Base-by-base conservation (phyloP, 2,113 vertebrate species). In the Chaenocephalus aceratus region DNA sequence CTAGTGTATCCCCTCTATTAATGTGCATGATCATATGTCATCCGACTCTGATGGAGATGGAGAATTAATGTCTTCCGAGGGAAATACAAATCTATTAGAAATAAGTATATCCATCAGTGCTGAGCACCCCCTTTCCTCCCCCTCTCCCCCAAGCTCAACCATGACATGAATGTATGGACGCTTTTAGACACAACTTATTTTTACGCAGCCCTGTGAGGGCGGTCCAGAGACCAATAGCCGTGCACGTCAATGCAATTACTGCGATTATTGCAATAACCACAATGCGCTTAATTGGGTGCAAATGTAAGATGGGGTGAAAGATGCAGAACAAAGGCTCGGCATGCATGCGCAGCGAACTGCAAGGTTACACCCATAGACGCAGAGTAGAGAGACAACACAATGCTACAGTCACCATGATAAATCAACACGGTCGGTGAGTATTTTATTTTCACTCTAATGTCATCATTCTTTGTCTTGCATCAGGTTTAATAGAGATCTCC, bases 401-500 rank as follows among this genome's bases (percentile, higher is more conserved):
- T 34, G 81, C 83, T 70, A 11, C 78, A 80, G 68, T 12, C 57
- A 69, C 4, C 30, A 52, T n/a, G 21, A 77, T n/a, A 3, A 52
- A 41, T 51, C 34, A 6, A 75, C 53, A 78, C 36, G 68, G 52
- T 56, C 23, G 72, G 48, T 14, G 52, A 68, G 8, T 45, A 54
- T 77, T 59, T 41, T 4, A 16, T 41, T 56, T 15, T 6, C 2
- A 10, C 26, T 57, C 69, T 83, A 16, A 87, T 67, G 45, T 70
- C 2, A 72, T 11, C 0, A 15, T 80, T 81, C 75, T 72, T 89
- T 92, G 62, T 91, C 83, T 79, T 34, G 59, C 57, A 84, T 83
- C 87, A 98, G 97, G 96, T 95, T 91, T 99, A 26, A 95, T 99
- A 87, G 97, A 99, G 94, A 98, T 99, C 93, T 99, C 97, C 61